Conservation (phyloP, 2,113 vertebrate species). For the Brachyhypopomus gauderio region DNA sequence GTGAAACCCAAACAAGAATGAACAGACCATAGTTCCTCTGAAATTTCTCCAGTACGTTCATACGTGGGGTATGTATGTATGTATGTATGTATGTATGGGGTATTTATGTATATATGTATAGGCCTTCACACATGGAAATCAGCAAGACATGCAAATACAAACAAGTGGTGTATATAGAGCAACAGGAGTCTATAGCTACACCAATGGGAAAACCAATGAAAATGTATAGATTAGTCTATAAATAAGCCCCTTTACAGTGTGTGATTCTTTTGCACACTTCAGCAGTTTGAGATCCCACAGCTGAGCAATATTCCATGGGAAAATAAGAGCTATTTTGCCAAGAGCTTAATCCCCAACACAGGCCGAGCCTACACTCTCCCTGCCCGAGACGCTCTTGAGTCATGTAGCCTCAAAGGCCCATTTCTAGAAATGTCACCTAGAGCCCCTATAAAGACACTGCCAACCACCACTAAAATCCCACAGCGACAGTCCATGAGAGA, state of each 20-base stretch:
- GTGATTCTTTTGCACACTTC: too few relatives aligned
- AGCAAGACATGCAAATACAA: neutral
- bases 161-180: too few relatives aligned
- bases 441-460: conserved; percentile 48
- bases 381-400: conserved; percentile 48
- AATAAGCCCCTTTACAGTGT: too few relatives aligned
- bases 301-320: conserved; percentile 39
- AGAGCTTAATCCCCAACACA: too few relatives aligned
- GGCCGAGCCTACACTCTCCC: conserved; percentile 53
- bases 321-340: conserved; percentile 48
- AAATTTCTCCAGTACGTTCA: conserved; percentile 53
- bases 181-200: neutral
- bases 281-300: too few relatives aligned
- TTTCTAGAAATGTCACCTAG: conserved; percentile 59
- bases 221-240: neutral
- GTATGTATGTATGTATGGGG: too few relatives aligned
- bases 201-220: neutral
- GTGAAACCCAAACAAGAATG: conserved; percentile 58
- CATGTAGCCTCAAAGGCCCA: conserved; percentile 20
- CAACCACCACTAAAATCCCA: conserved; percentile 55
- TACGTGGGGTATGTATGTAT: conserved; percentile 13
- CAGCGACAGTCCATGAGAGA: conserved; percentile 52
- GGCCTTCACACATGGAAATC: neutral
- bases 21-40: conserved; percentile 50
- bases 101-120: too few relatives aligned